These are phyloP conservation scores for Triops cancriformis DNA, from an alignment of 1,140 invertebrate species.

Conservation along the genomic window DNA sequence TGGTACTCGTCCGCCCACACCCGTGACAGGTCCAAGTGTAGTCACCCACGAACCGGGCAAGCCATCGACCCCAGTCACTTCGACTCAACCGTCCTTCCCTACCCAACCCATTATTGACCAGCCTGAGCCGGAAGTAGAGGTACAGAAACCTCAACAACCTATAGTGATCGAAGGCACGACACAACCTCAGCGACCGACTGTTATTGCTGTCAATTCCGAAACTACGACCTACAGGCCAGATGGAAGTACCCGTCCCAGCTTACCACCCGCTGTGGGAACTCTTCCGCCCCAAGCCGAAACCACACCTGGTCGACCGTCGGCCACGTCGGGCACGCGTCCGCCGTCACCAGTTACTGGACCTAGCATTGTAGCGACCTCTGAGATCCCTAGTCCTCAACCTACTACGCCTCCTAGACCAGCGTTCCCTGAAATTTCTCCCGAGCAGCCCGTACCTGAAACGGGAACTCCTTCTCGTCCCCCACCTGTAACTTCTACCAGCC, in stretches of 20 bases:
- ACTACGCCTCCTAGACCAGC: background rate
- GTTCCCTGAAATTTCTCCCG: background rate
- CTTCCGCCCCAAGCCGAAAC: background rate
- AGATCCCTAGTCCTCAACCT: background rate
- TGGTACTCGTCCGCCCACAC: background rate
- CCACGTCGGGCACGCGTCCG: background rate
- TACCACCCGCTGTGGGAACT: conserved; percentile 20
- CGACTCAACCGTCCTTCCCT: background rate
- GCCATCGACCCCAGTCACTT: background rate
- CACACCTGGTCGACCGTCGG: background rate
- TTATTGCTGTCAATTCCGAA: conserved; percentile 14
- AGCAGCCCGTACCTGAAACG: background rate
- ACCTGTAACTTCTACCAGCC: background rate
- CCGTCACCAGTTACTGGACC: background rate
- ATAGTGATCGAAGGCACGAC: background rate
- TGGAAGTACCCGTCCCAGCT: background rate
- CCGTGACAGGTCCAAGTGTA: background rate
- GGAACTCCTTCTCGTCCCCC: background rate
- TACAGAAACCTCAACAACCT: background rate
- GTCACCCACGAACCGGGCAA: background rate
- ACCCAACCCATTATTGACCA: background rate
- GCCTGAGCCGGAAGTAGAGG: background rate
- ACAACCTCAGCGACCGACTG: background rate
- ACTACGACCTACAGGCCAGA: background rate
- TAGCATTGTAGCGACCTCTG: background rate